Conservation (phyloP, 2,797 vertebrate species). For the Schizopygopsis pylzovi region DNA sequence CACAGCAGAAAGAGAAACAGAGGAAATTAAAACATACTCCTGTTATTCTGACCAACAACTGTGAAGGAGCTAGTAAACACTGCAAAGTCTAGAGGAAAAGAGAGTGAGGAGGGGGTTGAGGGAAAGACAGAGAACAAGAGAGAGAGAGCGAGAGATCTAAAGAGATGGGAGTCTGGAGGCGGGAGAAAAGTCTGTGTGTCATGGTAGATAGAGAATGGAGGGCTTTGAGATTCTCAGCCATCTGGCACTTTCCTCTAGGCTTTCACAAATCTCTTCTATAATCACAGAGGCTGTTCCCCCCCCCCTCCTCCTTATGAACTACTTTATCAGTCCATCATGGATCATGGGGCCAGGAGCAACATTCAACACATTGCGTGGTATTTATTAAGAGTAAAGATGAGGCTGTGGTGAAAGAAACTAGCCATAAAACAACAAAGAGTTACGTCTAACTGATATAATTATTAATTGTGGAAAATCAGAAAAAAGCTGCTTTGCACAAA, state of each 20-base stretch:
- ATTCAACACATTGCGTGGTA: background rate
- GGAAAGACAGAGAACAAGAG: slow-evolving; percentile 16
- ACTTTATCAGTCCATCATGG: slow-evolving; percentile 16
- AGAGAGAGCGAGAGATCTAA: slow-evolving; percentile 15
- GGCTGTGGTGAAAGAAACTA: background rate
- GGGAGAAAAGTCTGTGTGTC: slow-evolving; percentile 47
- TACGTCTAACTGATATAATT: background rate
- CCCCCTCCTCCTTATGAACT: slow-evolving; percentile 31
- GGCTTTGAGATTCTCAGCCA: slow-evolving; percentile 58
- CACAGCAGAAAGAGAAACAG: slow-evolving; percentile 45
- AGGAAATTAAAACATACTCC: slow-evolving; percentile 46
- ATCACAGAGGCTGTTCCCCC: slow-evolving; percentile 48
- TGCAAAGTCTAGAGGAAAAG: slow-evolving; percentile 11
- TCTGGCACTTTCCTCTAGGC: slow-evolving; percentile 57
- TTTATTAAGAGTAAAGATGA: slow-evolving; percentile 6
- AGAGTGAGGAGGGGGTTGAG: slow-evolving; percentile 17
- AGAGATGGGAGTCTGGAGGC: slow-evolving; percentile 38
- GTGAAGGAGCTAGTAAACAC: slow-evolving; percentile 49
- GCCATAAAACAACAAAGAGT: slow-evolving; percentile 7
- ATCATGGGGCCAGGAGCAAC: slow-evolving; percentile 2
- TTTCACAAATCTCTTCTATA: slow-evolving; percentile 61
- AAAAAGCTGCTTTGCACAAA: background rate
- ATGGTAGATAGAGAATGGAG: slow-evolving; percentile 46
- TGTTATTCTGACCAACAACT: slow-evolving; percentile 55
- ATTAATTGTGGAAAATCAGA: background rate